Evolutionary conservation across 2,888 invertebrate species (phyloP).

Genomic region (Lycaena phlaeas): DNA sequence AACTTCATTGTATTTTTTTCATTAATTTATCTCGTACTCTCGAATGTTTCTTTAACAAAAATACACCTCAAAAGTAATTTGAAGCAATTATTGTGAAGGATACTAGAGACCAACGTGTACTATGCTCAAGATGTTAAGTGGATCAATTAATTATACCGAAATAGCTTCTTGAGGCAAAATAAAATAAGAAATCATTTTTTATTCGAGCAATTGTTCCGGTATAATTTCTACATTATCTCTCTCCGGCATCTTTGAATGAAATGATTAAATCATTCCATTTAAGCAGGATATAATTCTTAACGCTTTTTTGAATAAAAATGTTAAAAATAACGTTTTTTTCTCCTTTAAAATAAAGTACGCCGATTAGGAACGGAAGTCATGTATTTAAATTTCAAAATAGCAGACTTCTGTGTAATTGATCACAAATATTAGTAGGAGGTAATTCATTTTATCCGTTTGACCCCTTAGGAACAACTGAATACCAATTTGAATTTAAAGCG

Average conservation of each 20-base stretch:
- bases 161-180: constrained; percentile 39
- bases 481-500: no score
- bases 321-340: not conserved
- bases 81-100: constrained; percentile 3
- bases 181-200: constrained; percentile 49
- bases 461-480: no score
- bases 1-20: no score
- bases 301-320: constrained; percentile 17
- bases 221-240: constrained; percentile 56
- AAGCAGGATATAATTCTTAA: constrained; percentile 21
- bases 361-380: not conserved
- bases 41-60: no score
- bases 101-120: not conserved
- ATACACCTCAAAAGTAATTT: not conserved
- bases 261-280: constrained; percentile 56
- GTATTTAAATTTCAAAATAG: no score
- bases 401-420: no score
- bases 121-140: constrained; percentile 11
- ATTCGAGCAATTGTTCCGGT: constrained; percentile 50
- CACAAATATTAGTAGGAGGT: no score
- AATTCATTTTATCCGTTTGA: no score
- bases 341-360: not conserved
- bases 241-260: constrained; percentile 47
- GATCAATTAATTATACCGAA: constrained; percentile 17
- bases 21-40: no score